Conservation (phyloP, 2,113 vertebrate species). For the Gorsachius goisagi region DNA sequence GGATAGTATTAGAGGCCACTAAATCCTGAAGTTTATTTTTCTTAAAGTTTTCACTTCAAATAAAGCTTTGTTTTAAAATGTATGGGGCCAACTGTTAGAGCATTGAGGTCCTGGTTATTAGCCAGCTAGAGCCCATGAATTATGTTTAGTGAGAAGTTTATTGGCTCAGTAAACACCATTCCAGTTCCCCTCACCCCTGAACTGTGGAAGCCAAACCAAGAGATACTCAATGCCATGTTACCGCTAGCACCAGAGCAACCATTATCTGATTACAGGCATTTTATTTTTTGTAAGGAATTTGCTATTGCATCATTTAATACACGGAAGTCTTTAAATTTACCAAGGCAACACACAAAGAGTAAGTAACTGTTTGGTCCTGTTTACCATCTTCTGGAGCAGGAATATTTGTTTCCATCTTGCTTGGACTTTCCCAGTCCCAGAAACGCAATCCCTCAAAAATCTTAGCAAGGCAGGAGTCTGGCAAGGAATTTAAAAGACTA, state of each 20-base stretch:
- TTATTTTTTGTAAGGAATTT: constrained; percentile 54
- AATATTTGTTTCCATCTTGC: neutral
- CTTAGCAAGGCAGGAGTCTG: neutral
- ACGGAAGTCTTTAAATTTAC: constrained; percentile 4
- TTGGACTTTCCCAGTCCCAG: neutral
- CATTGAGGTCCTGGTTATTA: constrained; percentile 61
- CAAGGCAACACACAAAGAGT: constrained; percentile 8
- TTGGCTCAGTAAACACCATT: constrained; percentile 69
- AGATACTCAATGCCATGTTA: constrained; percentile 37
- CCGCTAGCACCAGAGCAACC: constrained; percentile 20
- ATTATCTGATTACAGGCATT: constrained; percentile 50
- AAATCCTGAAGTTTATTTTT: constrained; percentile 59
- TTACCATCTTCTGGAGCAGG: neutral
- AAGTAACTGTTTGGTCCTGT: constrained; percentile 12
- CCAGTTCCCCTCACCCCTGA: constrained; percentile 49
- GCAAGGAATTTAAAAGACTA: neutral
- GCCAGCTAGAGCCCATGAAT: constrained; percentile 64
- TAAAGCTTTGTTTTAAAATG: constrained; percentile 67
- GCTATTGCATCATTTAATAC: constrained; percentile 42
- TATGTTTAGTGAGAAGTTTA: constrained; percentile 72
- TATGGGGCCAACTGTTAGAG: constrained; percentile 58
- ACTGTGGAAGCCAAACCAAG: constrained; percentile 38
- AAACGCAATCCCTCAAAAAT: neutral
- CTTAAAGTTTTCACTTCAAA: constrained; percentile 62
- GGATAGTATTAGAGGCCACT: constrained; percentile 39